Evolutionary conservation across 2,888 invertebrate genomes (phyloP).

Genomic region (Morpho deidamia): DNA sequence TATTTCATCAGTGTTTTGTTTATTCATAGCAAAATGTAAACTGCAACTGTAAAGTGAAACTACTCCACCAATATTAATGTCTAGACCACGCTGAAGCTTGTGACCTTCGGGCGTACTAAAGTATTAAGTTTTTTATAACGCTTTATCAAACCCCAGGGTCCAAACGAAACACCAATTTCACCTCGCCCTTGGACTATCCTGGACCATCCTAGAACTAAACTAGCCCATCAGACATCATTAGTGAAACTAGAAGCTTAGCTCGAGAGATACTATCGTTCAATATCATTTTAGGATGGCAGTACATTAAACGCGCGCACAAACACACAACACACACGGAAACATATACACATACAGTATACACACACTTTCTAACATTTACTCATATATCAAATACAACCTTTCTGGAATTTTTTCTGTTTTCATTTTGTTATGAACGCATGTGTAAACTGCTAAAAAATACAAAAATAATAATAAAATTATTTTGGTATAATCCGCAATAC

Average conservation of each 20-base stretch:
- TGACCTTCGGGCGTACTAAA: slow-evolving; percentile 6
- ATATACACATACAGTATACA: too few species aligned
- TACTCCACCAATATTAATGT: slow-evolving; percentile 9
- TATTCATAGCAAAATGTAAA: not conserved
- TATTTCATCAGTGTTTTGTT: not conserved
- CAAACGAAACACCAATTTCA: slow-evolving; percentile 70
- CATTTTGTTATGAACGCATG: too few species aligned
- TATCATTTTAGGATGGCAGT: not conserved
- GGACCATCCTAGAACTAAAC: slow-evolving; percentile 45
- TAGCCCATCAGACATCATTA: slow-evolving; percentile 40
- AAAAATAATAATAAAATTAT: too few species aligned
- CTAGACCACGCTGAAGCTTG: slow-evolving; percentile 12
- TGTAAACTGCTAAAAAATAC: too few species aligned
- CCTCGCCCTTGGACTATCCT: slow-evolving; percentile 65
- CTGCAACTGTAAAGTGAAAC: slow-evolving; percentile 10
- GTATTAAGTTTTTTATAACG: slow-evolving; percentile 23
- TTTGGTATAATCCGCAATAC: too few species aligned
- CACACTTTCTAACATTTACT: too few species aligned
- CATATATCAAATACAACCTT: too few species aligned
- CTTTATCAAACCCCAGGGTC: slow-evolving; percentile 61
- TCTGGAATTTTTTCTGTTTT: too few species aligned
- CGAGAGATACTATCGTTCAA: slow-evolving; percentile 21
- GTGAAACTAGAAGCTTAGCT: slow-evolving; percentile 38
- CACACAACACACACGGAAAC: too few species aligned
- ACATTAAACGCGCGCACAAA: too few species aligned